Evolutionary conservation across 2,113 vertebrate genomes (phyloP).

Genomic region (Ochotona curzoniae): DNA sequence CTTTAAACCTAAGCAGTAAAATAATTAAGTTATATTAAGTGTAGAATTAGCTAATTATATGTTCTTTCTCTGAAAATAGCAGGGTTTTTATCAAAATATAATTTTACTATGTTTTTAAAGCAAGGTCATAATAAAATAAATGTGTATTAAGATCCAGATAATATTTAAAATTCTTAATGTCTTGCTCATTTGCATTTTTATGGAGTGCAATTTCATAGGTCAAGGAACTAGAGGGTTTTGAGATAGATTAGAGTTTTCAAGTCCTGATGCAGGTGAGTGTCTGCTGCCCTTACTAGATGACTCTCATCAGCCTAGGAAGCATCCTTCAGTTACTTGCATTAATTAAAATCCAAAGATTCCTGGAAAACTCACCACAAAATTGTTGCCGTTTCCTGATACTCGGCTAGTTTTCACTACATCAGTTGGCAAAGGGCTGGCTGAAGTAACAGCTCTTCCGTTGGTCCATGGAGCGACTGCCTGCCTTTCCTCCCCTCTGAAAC

Average conservation of each 20-base stretch:
- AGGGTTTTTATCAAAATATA: slow-evolving; percentile 54
- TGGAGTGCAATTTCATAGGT: slow-evolving; percentile 71
- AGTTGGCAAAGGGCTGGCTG: background rate
- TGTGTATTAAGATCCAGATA: slow-evolving; percentile 56
- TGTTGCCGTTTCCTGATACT: background rate
- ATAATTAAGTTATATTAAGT: slow-evolving; percentile 36
- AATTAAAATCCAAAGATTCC: background rate
- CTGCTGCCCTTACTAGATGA: background rate
- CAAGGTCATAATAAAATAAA: slow-evolving; percentile 60
- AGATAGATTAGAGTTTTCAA: slow-evolving; percentile 72
- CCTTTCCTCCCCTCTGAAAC: background rate
- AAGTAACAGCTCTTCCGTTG: background rate
- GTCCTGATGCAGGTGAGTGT: slow-evolving; percentile 28
- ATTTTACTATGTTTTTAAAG: slow-evolving; percentile 54
- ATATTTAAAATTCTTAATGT: slow-evolving; percentile 68
- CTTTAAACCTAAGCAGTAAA: slow-evolving; percentile 62
- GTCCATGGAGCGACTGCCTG: background rate
- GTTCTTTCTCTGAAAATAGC: slow-evolving; percentile 40
- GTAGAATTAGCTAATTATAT: slow-evolving; percentile 35
- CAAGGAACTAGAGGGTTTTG: slow-evolving; percentile 72
- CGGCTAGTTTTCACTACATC: background rate
- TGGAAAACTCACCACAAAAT: background rate
- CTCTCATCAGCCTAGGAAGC: background rate
- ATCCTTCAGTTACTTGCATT: background rate
- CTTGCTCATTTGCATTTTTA: slow-evolving; percentile 78